These are phyloP conservation scores for Thamnaconus septentrionalis DNA, from an alignment of 2,113 vertebrate species.

Conservation along the genomic window DNA sequence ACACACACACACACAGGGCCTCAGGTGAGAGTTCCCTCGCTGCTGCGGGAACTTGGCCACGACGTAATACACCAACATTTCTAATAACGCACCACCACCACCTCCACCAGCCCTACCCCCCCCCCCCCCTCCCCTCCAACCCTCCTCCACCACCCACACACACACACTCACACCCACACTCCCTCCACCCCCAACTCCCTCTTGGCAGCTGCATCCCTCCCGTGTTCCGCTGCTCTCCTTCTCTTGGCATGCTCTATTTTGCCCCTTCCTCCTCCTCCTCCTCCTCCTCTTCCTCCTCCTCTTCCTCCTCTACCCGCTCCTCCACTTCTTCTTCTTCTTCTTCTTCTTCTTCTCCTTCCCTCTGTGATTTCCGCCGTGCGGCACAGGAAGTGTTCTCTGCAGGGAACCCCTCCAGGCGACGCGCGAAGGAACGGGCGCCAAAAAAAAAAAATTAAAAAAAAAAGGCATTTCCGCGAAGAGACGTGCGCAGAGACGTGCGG, in stretches of 20 bases:
- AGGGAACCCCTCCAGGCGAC: slow-evolving; percentile 44
- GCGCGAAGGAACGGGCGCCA: slow-evolving; percentile 28
- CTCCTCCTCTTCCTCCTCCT: background rate
- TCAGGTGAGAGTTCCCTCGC: slow-evolving; percentile 59
- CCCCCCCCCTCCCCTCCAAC: background rate
- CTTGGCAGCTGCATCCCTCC: too few relatives aligned
- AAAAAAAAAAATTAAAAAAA: slow-evolving; percentile 33
- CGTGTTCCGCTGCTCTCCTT: background rate
- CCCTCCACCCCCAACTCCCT: too few relatives aligned
- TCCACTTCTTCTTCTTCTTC: slow-evolving; percentile 10
- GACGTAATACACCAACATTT: slow-evolving; percentile 51
- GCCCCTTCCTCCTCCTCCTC: slow-evolving; percentile 11
- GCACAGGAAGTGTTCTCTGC: slow-evolving; percentile 30
- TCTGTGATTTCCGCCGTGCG: slow-evolving; percentile 36
- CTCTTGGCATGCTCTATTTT: slow-evolving; percentile 18
- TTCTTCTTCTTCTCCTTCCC: slow-evolving; percentile 16
- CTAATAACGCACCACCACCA: slow-evolving; percentile 43
- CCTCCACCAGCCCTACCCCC: too few relatives aligned
- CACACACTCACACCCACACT: too few relatives aligned
- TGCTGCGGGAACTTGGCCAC: slow-evolving; percentile 48
- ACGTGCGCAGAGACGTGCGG: slow-evolving; percentile 17
- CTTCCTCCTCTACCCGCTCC: background rate
- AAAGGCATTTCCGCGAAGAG: slow-evolving; percentile 30
- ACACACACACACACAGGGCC: slow-evolving; percentile 6
- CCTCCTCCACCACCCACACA: slow-evolving; percentile 5